Conservation (phyloP, 1,140 invertebrate genomes). For the Reticulitermes speratus region DNA sequence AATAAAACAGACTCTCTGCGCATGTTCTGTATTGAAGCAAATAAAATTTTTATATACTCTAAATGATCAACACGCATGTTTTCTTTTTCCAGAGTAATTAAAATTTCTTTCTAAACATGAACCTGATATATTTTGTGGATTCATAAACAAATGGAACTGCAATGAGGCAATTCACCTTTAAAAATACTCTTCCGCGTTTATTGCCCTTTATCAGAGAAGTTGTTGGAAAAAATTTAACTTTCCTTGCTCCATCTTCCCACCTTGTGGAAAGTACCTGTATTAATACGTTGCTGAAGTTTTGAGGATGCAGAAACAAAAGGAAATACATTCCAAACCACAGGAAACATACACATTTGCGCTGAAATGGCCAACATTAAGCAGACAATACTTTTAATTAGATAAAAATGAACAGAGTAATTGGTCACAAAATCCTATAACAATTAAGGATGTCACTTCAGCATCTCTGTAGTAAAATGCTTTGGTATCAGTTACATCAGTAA, state of each 20-base stretch:
- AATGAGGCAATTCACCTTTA: background rate
- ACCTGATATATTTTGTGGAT: background rate
- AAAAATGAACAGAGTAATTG: background rate
- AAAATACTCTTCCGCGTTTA: background rate
- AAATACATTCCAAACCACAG: background rate
- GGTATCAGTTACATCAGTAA: slow-evolving; percentile 6
- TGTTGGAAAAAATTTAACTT: background rate
- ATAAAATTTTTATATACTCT: background rate
- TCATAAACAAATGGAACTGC: too few species aligned
- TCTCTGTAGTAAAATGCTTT: background rate
- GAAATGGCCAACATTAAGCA: background rate
- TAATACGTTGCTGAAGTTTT: too few species aligned
- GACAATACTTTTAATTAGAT: background rate
- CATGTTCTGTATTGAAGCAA: background rate
- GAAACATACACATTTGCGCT: background rate
- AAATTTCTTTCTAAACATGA: background rate
- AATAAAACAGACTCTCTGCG: background rate
- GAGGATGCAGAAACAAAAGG: too few species aligned
- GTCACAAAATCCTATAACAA: background rate
- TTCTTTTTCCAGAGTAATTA: background rate
- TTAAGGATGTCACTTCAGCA: background rate
- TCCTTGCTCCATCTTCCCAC: too few species aligned
- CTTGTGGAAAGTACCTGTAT: background rate
- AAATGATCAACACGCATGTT: background rate
- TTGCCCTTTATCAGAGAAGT: background rate